Evolutionary conservation across 1,140 invertebrate species (phyloP), one percentile per base, ranked within the genome.

Genomic region (Magallana angulata): DNA sequence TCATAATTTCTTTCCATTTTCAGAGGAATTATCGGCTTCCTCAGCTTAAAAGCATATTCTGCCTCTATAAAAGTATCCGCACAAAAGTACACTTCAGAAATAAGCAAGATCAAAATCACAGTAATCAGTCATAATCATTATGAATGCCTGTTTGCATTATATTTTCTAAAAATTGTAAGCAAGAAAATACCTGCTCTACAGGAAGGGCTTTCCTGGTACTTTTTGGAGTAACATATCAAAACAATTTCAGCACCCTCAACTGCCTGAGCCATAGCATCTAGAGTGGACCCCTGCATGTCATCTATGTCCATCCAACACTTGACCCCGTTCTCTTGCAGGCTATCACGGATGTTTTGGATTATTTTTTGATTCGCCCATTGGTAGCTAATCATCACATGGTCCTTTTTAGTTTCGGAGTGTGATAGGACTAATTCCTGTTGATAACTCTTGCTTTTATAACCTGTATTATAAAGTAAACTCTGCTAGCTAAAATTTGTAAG

Each of bases 221-320:
- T 92, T 85, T 94, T 91, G 30, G 93, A 93, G 91, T 94, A 93
- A 57, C 92, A 92, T 18, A 93, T 90, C 4, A 95, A 64, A 14
- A 95, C 88, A 57, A 92, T 89, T 30, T 89, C 82, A 7, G 93
- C 89, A 11, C 91, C 88, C 82, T 95, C 94, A 1, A 95, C 91
- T 11, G 93, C 94, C 57, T 90, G 86, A 2, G 94, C 94, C 94
- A 94, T 94, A 9, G 93, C 91, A 85, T 93, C 89, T 3, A 94
- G 85, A 16, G 92, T 94, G 2, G 91, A 92, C 8, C 93, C 93
- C n/a, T 91, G 92, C 92, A 93, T 93, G 48, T 92, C 86, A 84
- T 93, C 92, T 30, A 92, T 89, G 80, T 92, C 97, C 96, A 89
- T 95, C 95, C 91, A 92, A 6, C 91, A 89, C 12, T 71, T 88